Percentiles rank a stretch among this genome's conserved stretches.
Conservation (phyloP, 1,140 invertebrate genomes). For the Drosophila nebulosa region DNA sequence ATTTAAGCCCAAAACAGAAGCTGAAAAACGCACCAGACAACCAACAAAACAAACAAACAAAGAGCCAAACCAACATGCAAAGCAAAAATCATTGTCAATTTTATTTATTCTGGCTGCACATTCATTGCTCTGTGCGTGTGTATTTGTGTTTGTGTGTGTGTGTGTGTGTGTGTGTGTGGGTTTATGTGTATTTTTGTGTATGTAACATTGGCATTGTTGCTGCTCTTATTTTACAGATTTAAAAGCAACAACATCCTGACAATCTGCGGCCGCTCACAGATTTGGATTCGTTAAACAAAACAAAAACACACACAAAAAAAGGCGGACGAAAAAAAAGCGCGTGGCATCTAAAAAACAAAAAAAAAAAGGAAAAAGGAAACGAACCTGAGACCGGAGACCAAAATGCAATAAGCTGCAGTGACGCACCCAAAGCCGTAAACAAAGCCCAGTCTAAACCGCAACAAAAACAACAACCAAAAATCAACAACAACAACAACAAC, state of each 20-base stretch:
- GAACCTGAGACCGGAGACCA: constrained; percentile 32
- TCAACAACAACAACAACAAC: constrained; percentile 21
- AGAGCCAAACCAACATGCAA: constrained; percentile 1
- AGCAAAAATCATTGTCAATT: constrained; percentile 61
- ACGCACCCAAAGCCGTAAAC: constrained; percentile 40
- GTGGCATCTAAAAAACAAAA: neutral
- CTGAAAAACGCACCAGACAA: constrained; percentile 22
- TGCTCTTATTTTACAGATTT: constrained; percentile 67
- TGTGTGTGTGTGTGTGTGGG: neutral
- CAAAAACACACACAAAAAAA: constrained; percentile 39
- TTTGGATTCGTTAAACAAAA: constrained; percentile 65
- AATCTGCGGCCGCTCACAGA: constrained; percentile 55
- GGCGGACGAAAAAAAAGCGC: neutral
- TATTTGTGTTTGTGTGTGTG: neutral
- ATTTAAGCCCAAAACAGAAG: constrained; percentile 61
- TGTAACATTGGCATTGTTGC: neutral
- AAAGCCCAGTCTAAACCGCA: constrained; percentile 58
- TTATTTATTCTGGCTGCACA: constrained; percentile 55
- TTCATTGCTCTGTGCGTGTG: neutral
- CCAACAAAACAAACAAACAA: neutral
- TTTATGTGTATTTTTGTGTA: neutral
- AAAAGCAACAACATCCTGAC: constrained; percentile 30
- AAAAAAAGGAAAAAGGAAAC: neutral
- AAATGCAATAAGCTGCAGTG: constrained; percentile 69
- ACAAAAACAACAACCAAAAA: neutral